phyloP scores from a whole-genome alignment of 2,888 invertebrate species.

The Caenorhabditis zanzibari region DNA sequence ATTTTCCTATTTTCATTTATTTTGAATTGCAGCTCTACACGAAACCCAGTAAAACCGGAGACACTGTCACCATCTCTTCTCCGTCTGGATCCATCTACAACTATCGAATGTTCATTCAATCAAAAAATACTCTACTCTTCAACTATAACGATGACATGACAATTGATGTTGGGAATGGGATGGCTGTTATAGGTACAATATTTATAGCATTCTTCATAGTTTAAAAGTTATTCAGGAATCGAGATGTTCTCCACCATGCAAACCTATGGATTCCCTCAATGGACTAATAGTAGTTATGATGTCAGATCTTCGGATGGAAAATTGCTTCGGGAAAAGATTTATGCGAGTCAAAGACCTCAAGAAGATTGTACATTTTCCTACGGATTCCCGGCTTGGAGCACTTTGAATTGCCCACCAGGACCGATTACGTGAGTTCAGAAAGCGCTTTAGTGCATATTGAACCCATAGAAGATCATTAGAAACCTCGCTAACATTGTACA shows the following conservation, averaged over 20 bases:
- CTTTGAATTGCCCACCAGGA: constrained; percentile 54
- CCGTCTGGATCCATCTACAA: constrained; percentile 18
- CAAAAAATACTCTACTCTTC: constrained; percentile 39
- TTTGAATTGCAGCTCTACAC: constrained; percentile 50
- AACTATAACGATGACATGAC: constrained; percentile 55
- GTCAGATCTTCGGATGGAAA: constrained; percentile 19
- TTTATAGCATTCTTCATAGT: too few relatives aligned
- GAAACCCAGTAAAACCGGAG: background rate
- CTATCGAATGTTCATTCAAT: constrained; percentile 50
- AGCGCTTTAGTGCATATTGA: too few relatives aligned
- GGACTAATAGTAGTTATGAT: constrained; percentile 24
- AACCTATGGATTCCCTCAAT: constrained; percentile 46
- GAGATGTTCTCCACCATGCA: constrained; percentile 46
- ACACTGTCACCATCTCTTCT: constrained; percentile 3
- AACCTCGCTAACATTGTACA: too few relatives aligned
- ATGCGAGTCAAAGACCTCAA: constrained; percentile 33
- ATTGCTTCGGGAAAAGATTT: constrained; percentile 26
- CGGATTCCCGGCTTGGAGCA: constrained; percentile 52
- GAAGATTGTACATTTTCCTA: constrained; percentile 52
- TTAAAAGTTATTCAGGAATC: constrained; percentile 16
- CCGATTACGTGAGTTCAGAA: constrained; percentile 46
- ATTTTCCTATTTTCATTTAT: background rate
- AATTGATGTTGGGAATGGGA: constrained; percentile 63
- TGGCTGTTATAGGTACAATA: constrained; percentile 42
- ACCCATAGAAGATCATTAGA: too few relatives aligned